Evolutionary conservation across 23 tunicate genomes (phyloP).

Genomic region (Diplosoma virens): DNA sequence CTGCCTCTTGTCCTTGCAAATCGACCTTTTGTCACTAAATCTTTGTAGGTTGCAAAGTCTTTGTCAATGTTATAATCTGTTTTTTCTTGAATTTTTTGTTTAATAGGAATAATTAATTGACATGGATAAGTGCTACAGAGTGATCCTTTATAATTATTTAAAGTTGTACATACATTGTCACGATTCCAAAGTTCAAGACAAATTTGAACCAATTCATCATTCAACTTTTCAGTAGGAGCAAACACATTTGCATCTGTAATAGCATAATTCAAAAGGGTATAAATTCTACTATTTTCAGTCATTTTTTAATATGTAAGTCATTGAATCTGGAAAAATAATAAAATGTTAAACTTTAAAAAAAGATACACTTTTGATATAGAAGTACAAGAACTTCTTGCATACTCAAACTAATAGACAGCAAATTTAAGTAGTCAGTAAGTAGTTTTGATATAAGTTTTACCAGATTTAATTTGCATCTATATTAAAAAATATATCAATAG

Average conservation of each 20-base stretch:
- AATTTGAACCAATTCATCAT: slow-evolving; percentile 43
- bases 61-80: background rate
- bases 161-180: slow-evolving; percentile 64
- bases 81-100: slow-evolving; percentile 18
- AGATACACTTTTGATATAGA: too few relatives aligned
- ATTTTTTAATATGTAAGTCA: too few relatives aligned
- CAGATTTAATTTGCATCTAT: too few relatives aligned
- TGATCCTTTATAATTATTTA: slow-evolving; percentile 56
- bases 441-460: too few relatives aligned
- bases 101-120: slow-evolving; percentile 56
- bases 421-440: too few relatives aligned
- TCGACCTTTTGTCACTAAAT: slow-evolving; percentile 46
- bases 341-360: too few relatives aligned
- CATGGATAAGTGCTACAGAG: slow-evolving; percentile 84
- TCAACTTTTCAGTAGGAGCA: slow-evolving; percentile 38
- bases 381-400: too few relatives aligned
- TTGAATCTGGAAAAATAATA: too few relatives aligned
- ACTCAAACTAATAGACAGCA: too few relatives aligned
- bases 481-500: too few relatives aligned
- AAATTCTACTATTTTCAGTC: slow-evolving; percentile 47
- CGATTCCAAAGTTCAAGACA: slow-evolving; percentile 51
- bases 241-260: slow-evolving; percentile 28
- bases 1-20: slow-evolving; percentile 86
- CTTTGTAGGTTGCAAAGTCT: background rate
- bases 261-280: slow-evolving; percentile 43